These are phyloP conservation scores for Limulus polyphemus DNA, from an alignment of 2,888 invertebrate species.

Conservation along the genomic window DNA sequence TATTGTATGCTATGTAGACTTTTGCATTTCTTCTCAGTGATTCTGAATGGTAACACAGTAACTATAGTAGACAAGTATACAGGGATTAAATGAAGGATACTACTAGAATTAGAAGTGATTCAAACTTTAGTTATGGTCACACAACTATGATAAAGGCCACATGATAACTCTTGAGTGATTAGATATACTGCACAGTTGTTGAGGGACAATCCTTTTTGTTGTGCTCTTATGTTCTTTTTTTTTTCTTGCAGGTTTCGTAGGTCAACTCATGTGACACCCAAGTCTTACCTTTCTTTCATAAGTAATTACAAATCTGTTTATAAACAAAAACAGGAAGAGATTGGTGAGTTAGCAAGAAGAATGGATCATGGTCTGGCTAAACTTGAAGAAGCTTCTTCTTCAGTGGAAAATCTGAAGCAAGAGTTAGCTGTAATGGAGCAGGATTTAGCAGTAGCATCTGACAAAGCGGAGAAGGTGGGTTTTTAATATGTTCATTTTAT, in stretches of 20 bases:
- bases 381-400: conserved; percentile 84
- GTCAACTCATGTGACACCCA: conserved; percentile 92
- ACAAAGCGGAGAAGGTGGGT: conserved; percentile 69
- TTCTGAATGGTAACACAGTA: no score
- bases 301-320: conserved; percentile 91
- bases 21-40: no score
- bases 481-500: not conserved
- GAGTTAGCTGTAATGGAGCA: conserved; percentile 89
- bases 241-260: conserved; percentile 55
- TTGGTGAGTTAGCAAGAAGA: conserved; percentile 74
- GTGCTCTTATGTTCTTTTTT: no score
- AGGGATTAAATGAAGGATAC: no score
- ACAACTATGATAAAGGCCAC: no score
- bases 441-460: conserved; percentile 80
- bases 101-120: no score
- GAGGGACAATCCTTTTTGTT: no score
- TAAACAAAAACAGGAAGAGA: conserved; percentile 69
- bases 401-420: conserved; percentile 78
- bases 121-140: no score
- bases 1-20: no score
- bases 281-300: conserved; percentile 90
- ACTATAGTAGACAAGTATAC: no score
- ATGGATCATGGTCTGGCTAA: conserved; percentile 95
- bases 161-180: no score
- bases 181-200: no score